Evolutionary conservation across 2,888 invertebrate genomes (phyloP).

Genomic region (Arrhopalites spinosus): DNA sequence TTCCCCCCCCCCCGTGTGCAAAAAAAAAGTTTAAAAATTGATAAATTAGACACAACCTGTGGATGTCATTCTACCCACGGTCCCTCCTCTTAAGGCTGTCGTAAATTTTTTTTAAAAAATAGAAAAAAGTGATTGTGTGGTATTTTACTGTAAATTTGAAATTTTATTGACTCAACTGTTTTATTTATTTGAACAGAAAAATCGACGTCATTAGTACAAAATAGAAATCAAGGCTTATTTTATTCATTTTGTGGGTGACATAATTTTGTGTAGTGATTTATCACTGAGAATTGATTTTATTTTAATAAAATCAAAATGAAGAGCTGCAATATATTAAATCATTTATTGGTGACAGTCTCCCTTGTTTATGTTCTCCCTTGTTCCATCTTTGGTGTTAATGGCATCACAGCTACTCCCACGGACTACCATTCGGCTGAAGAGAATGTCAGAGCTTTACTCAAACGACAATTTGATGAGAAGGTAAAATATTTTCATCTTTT

Average conservation of each 20-base stretch:
- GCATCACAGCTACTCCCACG: slow-evolving; percentile 21
- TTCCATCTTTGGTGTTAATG: slow-evolving; percentile 20
- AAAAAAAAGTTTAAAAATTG: too few relatives aligned
- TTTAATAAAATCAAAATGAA: too few relatives aligned
- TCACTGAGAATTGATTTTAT: neutral
- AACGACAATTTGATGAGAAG: slow-evolving; percentile 53
- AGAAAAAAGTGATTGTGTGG: neutral
- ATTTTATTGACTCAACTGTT: too few relatives aligned
- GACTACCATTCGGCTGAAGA: slow-evolving; percentile 48
- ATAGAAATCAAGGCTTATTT: too few relatives aligned
- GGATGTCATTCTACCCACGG: neutral
- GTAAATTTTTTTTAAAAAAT: neutral
- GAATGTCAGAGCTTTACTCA: slow-evolving; percentile 51
- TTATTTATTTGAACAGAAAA: too few relatives aligned
- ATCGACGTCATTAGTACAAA: too few relatives aligned
- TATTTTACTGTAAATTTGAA: too few relatives aligned
- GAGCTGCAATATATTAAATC: neutral
- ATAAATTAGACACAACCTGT: slow-evolving; percentile 18
- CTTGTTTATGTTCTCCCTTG: neutral
- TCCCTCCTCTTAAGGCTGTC: neutral
- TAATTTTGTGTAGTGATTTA: too few relatives aligned
- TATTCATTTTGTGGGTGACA: too few relatives aligned
- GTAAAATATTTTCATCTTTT: slow-evolving; percentile 26
- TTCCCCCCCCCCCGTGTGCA: too few relatives aligned
- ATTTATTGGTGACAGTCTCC: neutral